Conservation (phyloP, 53 echinoderm and acorn worm genomes). For the Holothuria leucospilota region DNA sequence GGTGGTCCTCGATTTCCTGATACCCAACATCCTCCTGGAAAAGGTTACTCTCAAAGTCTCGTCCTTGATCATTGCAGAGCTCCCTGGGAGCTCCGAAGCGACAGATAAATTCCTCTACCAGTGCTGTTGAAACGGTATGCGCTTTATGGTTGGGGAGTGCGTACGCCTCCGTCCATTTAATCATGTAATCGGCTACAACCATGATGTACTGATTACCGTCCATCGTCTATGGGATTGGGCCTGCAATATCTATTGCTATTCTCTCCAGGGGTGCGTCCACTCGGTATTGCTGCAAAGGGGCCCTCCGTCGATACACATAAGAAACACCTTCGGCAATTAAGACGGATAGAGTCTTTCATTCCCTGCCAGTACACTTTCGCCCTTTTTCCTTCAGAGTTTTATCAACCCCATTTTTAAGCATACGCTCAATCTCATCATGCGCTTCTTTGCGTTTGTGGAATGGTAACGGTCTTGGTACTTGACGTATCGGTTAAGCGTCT, state of each 20-base stretch:
- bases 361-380: conserved; percentile 41
- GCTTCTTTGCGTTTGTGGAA: too few species aligned
- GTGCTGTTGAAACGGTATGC: too few species aligned
- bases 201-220: conserved; percentile 13
- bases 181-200: conserved; percentile 22
- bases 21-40: conserved; percentile 7
- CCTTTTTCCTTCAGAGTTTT: neutral
- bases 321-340: neutral
- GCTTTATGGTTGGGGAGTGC: conserved; percentile 19
- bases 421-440: too few species aligned
- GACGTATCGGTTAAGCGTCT: too few species aligned
- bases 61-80: conserved; percentile 22
- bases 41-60: conserved; percentile 12
- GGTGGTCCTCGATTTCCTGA: neutral
- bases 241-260: conserved; percentile 17
- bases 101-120: too few species aligned
- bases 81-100: neutral
- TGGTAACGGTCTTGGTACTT: too few species aligned
- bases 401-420: too few species aligned
- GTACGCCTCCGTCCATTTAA: conserved; percentile 38
- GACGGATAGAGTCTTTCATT: neutral
- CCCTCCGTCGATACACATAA: neutral
- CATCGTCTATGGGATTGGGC: conserved; percentile 22
- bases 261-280: conserved; percentile 29
- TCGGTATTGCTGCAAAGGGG: neutral